Evolutionary conservation across 2,113 vertebrate species (phyloP), one percentile per base, ranked within the genome.

Genomic region (Stictonetta naevosa): DNA sequence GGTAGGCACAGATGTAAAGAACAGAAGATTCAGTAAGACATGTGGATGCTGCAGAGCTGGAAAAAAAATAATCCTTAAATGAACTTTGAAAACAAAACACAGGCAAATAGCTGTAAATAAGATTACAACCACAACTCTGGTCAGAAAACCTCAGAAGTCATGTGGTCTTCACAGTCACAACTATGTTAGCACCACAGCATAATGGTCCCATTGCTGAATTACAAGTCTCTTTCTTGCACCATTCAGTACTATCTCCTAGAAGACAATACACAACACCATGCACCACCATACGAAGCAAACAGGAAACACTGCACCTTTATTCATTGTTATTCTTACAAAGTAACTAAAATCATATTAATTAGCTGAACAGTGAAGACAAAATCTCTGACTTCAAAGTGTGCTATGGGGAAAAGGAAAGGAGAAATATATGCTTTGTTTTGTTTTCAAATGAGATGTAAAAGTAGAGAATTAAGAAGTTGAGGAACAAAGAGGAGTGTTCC

Each of bases 271-370:
- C 33, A 64, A 36, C 3, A 0, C 64, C 22, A 29, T 44, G 38
- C 55, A 13, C 8, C 1, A 1, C 67, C 11, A 8, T 11, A 1
- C 0, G 7, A 28, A n/a, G 28, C 15, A 8, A 77, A 36, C 1
- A 3, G 52, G n/a, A 50, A 69, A 67, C 38, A 44, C 40, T 6
- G 21, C 75, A 36, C 31, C 40, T 48, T 34, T 23, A 38, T 8
- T n/a, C 58, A 38, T 19, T 4, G 9, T 20, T n/a, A 9, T 5
- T 48, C 53, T 42, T 29, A 68, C 34, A 7, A 6, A 42, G 14
- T 0, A n/a, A 0, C 75, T n/a, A 8, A 59, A 62, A 5, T 26
- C 22, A 5, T 0, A 5, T 8, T 8, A 20, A 25, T 56, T 1
- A 22, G 58, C 66, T 59, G 67, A 33, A 44, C 22, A 64, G 69